Base-by-base conservation (phyloP, 2,888 invertebrate species). In the Acleris cristana region DNA sequence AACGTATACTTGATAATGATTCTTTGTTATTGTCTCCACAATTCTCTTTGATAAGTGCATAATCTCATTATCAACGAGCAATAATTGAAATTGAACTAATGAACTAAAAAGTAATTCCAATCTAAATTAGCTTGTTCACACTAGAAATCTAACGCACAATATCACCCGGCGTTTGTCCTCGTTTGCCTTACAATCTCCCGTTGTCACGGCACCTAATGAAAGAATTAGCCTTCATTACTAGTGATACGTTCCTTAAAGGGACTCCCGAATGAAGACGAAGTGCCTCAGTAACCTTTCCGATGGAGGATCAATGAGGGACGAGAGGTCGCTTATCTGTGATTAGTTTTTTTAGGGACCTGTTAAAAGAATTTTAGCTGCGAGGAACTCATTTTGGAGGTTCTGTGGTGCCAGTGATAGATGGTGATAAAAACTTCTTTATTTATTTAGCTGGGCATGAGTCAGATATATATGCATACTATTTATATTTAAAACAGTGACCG, bases 211-310 rank as follows among this genome's bases (percentile, higher is more conserved):
- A 87, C 87, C 85, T 92, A 92, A 92, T 92, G 92, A 92, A 92
- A 90, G 92, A 92, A 92, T 92, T 92, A 92, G 92, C 89, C 90
- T 92, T 90, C 91, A 92, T 92, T 92, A 92, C 91, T 83, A 84
- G 84, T 87, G 89, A 91, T 90, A 90, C 89, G 90, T 89, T 87
- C 87, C 90, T 90, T 90, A 90, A 92, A 92, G 90, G 89, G 89
- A 89, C 89, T 88, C 83, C 80, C 86, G 87, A 91, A 91, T 90
- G 86, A 91, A 90, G 89, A 90, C 84, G 87, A 89, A 90, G 88
- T 89, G 85, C 85, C 83, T 82, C 78, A 80, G 84, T 83, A 88
- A 89, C 88, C 88, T 91, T 85, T 86, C 83, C 85, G 81, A 87
- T 86, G 82, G 83, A 81, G 83, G 86, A 87, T 87, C 86, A 85